Evolutionary conservation across 2,113 vertebrate species (phyloP), one percentile per base, ranked within the genome.

Genomic region (Cygnus atratus): DNA sequence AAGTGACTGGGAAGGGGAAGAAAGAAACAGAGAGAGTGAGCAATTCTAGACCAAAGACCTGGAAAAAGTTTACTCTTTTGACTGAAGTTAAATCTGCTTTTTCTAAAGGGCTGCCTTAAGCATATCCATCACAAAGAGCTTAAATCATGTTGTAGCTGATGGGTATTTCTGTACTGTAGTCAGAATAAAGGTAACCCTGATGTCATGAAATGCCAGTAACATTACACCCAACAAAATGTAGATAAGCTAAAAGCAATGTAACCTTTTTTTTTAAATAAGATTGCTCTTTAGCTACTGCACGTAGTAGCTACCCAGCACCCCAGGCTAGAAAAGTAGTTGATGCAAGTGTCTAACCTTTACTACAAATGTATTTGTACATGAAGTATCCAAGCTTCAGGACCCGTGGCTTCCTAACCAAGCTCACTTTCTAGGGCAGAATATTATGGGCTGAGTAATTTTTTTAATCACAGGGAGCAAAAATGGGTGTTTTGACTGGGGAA

Each of bases 221-320:
- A 57, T 65, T 71, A 71, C 75, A 55, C 43, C 75, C 63, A 67
- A 46, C 20, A 46, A 68, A 91, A 87, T 61, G 44, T 37, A 94
- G 84, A 93, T 95, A 90, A 95, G 72, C 61, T 92, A 90, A 93
- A 93, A 96, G 80, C 78, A 92, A 84, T 70, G 48, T 94, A 95
- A 90, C 84, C 91, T 97, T 97, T 97, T 97, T 52, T 52, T 13
- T 33, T 77, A 86, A 95, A 87, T 68, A 59, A 85, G 63, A 50
- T 61, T 97, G 58, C 67, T 93, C 37, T 96, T 94, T 94, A 94
- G 68, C 82, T 95, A 71, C 79, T 57, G 83, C 82, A 89, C 35
- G 17, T 74, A 84, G 75, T 89, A 85, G 37, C 54, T 87, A 91
- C 22, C 54, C 66, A 84, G 44, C 48, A 84, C 79, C 46, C 8